Base-by-base conservation (phyloP, 2,888 invertebrate genomes). In the Cryptophagus acutangulus region DNA sequence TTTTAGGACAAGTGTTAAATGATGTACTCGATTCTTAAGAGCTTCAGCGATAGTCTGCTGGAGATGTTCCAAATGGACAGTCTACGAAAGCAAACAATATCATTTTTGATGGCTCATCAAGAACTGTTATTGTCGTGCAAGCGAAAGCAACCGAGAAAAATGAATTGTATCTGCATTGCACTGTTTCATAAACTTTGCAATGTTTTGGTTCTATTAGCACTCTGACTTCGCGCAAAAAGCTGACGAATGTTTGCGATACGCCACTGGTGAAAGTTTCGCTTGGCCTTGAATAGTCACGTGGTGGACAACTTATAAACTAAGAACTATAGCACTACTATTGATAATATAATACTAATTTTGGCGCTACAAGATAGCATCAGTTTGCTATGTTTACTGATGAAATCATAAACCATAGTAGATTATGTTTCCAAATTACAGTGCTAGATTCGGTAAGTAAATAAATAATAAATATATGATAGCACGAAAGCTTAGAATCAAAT, bases 11-110 rank as follows among this genome's bases (percentile, higher is more conserved):
- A 67, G 59, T 29, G 73, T 69, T 18, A 77, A 58, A 45, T 68
- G 69, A 43, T 55, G 58, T 38, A 72, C 72, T 62, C 72, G 70
- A 5, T 65, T 63, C 44, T 70, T 74, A 29, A 79, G 72, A 62
- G 77, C 77, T 9, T 72, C 69, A 39, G 77, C 59, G 5, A 81
- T 75, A 29, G 65, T 59, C 46, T 66, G 62, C 52, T 73, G 74
- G 15, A 72, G 67, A n/a, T 73, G 73, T 55, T 82, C 81, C 57
- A 82, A 69, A 17, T 81, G 79, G 39, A 76, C 69, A 38, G 75
- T 74, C 77, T 81, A 65, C 28, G 45, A 41, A 45, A 42, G 38
- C 41, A 26, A 45, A 40, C 18, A 36, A 31, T 6, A 36, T 42
- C 34, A 44, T 5, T 4, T 15, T 14, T 37, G 8, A 18, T 14